These are phyloP conservation scores for Drepana falcataria DNA, from an alignment of 2,888 invertebrate genomes.

Conservation along the genomic window DNA sequence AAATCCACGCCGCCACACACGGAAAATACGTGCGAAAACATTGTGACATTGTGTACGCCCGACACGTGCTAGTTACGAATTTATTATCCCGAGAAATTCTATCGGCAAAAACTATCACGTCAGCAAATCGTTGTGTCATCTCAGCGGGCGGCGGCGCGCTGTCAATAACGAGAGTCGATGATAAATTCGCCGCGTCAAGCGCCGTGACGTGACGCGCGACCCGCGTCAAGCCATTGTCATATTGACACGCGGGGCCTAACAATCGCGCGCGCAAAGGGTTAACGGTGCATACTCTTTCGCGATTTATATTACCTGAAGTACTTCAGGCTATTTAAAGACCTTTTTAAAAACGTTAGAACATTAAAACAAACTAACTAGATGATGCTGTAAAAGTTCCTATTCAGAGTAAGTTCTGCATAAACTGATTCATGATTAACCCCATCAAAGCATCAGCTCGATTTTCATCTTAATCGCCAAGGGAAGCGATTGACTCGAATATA, in stretches of 20 bases:
- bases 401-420: too few species aligned
- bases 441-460: too few species aligned
- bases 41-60: neutral
- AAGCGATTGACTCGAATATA: too few species aligned
- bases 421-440: too few species aligned
- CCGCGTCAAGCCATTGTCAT: conserved; percentile 48
- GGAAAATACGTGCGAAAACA: neutral
- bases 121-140: conserved; percentile 8
- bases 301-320: neutral
- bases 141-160: conserved; percentile 24
- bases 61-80: neutral
- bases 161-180: conserved; percentile 51
- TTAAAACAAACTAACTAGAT: too few species aligned
- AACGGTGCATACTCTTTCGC: neutral
- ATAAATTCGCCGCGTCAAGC: conserved; percentile 42
- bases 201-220: conserved; percentile 31
- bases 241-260: conserved; percentile 27
- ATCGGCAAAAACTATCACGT: conserved; percentile 17
- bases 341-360: too few species aligned
- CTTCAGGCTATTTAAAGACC: neutral
- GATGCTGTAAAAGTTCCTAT: too few species aligned
- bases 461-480: too few species aligned
- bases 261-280: conserved; percentile 30
- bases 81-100: neutral
- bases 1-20: neutral